Conservation (phyloP, 2,113 vertebrate species). For the Anser cygnoides region DNA sequence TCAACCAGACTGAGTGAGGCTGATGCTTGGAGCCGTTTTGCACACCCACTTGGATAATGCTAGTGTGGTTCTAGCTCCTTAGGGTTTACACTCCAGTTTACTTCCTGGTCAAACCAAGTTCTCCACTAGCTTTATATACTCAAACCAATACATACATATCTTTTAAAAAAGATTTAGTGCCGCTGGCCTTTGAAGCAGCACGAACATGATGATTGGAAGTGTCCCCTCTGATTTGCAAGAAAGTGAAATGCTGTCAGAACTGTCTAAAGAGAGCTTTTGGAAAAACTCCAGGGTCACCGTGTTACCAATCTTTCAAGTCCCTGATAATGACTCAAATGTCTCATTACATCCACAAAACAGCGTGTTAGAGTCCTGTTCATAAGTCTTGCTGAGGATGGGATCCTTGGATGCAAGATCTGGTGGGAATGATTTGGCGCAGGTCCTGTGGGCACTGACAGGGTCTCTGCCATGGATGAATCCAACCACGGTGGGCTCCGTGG, state of each 20-base stretch:
- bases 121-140: not conserved
- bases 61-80: not conserved
- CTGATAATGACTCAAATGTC: not conserved
- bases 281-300: not conserved
- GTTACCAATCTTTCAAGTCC: not conserved
- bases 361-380: accelerated
- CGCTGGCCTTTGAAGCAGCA: not conserved
- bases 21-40: not conserved
- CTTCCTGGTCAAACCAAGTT: not conserved
- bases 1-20: not conserved
- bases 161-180: not conserved
- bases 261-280: not conserved
- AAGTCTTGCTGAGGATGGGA: not conserved
- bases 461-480: not conserved
- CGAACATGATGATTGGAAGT: not conserved
- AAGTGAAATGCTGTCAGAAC: not conserved
- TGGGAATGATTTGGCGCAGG: not conserved
- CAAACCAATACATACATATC: not conserved
- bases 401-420: not conserved
- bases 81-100: not conserved
- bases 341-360: not conserved
- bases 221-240: not conserved
- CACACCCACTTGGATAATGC: not conserved
- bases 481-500: not conserved
- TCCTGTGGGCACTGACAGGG: not conserved